A percentile compares a stretch with the other conserved stretches of the same genome.
Evolutionary conservation across 2,888 invertebrate species (phyloP).

Genomic region (Gasteruption jaculator): DNA sequence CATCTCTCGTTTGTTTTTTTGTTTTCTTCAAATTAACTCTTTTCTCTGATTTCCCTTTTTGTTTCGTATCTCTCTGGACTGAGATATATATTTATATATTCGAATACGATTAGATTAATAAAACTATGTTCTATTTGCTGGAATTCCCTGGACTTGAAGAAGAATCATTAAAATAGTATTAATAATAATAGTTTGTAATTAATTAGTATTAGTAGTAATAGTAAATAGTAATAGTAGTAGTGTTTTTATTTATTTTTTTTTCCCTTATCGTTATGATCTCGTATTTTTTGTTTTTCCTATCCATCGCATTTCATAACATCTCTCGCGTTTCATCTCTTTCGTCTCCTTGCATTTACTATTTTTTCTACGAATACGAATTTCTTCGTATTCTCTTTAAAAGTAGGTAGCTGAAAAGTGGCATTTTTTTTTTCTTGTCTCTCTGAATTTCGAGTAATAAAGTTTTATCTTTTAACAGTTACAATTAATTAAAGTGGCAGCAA

Average conservation of each 20-base stretch:
- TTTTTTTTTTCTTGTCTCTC: conserved; percentile 25
- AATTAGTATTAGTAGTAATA: too few relatives aligned
- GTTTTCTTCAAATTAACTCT: too few relatives aligned
- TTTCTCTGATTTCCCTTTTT: conserved; percentile 23
- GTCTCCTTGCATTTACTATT: background rate
- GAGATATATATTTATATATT: too few relatives aligned
- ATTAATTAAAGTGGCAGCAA: conserved; percentile 50
- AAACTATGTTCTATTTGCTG: too few relatives aligned
- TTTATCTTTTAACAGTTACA: conserved; percentile 37
- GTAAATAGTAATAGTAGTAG: too few relatives aligned
- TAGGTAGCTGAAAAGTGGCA: conserved; percentile 45
- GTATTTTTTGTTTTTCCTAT: conserved; percentile 11
- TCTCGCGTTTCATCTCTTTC: background rate
- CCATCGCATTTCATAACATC: conserved; percentile 2
- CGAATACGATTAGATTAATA: too few relatives aligned
- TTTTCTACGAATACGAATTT: conserved; percentile 5
- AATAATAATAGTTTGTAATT: too few relatives aligned
- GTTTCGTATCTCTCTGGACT: conserved; percentile 20
- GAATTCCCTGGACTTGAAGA: too few relatives aligned
- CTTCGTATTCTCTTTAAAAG: conserved; percentile 29
- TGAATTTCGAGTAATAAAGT: conserved; percentile 41
- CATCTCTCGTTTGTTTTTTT: too few relatives aligned
- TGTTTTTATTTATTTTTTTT: conserved; percentile 20
- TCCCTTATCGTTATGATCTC: conserved; percentile 1
- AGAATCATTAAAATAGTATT: too few relatives aligned